These are phyloP conservation scores for Plebejus argus DNA, from an alignment of 2,888 invertebrate genomes.

Conservation along the genomic window DNA sequence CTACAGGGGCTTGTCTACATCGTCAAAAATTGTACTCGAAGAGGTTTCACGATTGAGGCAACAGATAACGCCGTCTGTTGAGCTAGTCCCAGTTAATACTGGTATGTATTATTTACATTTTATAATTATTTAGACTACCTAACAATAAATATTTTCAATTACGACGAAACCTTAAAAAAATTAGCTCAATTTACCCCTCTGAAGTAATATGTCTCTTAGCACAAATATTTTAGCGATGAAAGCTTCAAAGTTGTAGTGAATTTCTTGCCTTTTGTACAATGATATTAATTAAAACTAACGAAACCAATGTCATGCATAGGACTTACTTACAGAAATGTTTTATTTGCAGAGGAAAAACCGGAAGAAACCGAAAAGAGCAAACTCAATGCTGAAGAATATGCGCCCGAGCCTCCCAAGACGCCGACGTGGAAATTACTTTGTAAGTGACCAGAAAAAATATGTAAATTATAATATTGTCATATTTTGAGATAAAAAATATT, in stretches of 20 bases:
- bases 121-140: too few species aligned
- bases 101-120: constrained; percentile 41
- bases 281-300: background rate
- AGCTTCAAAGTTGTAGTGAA: too few species aligned
- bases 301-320: background rate
- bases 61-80: constrained; percentile 61
- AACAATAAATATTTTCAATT: too few species aligned
- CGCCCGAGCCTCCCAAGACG: constrained; percentile 10
- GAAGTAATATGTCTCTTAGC: too few species aligned
- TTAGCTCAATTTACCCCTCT: too few species aligned
- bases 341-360: constrained; percentile 36
- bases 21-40: constrained; percentile 60
- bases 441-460: constrained; percentile 18
- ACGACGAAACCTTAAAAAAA: too few species aligned
- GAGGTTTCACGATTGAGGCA: constrained; percentile 64
- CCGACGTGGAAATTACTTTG: constrained; percentile 31
- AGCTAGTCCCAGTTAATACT: constrained; percentile 56
- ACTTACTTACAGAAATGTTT: background rate
- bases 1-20: constrained; percentile 58
- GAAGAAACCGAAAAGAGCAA: constrained; percentile 32
- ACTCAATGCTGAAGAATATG: constrained; percentile 28
- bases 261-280: too few species aligned
- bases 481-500: too few species aligned
- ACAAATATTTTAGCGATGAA: too few species aligned
- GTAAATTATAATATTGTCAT: too few species aligned